Evolutionary conservation across 2,113 vertebrate species (phyloP), one percentile per base, ranked within the genome.

Genomic region (Theristicus caerulescens): DNA sequence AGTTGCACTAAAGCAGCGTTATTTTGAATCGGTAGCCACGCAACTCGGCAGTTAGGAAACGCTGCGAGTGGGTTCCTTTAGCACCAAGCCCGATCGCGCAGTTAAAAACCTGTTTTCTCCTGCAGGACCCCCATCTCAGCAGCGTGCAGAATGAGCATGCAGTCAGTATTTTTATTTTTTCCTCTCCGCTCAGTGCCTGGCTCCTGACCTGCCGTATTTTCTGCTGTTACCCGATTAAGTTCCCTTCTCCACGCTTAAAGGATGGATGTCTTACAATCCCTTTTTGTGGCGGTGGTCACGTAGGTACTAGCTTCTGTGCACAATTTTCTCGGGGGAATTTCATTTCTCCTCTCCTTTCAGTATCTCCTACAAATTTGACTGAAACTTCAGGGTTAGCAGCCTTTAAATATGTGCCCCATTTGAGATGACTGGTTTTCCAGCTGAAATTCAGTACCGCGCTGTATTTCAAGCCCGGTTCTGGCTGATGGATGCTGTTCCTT

Each of bases 101-200:
- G 64, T 29, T 27, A 3, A 21, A 27, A 24, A 26, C 9, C 15
- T 7, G 17, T 11, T 67, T 51, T n/a, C 44, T 76, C 5, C 66
- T 24, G 22, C 36, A 9, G 21, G 26, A 42, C 34, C 27, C 36
- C 67, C 18, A 1, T 11, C 46, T 29, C 31, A 1, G 10, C 21
- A 6, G 20, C 0, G 1, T 10, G 1, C 58, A 5, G 29, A 40
- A 29, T 2, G 9, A 57, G 20, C 8, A 0, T 42, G n/a, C 16
- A 17, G 46, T 6, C 6, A 1, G 13, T 9, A 6, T 19, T 47
- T 76, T 29, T 51, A 22, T 55, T 55, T 44, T 55, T 21, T 52
- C 14, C 52, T 58, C 65, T 40, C 20, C 1, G 9, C n/a, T 51
- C 47, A 7, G 2, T 2, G 2, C 1, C 3, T 70, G 71, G 32